Evolutionary conservation across 2,888 invertebrate species (phyloP).

Genomic region (Meandrusa payeni): DNA sequence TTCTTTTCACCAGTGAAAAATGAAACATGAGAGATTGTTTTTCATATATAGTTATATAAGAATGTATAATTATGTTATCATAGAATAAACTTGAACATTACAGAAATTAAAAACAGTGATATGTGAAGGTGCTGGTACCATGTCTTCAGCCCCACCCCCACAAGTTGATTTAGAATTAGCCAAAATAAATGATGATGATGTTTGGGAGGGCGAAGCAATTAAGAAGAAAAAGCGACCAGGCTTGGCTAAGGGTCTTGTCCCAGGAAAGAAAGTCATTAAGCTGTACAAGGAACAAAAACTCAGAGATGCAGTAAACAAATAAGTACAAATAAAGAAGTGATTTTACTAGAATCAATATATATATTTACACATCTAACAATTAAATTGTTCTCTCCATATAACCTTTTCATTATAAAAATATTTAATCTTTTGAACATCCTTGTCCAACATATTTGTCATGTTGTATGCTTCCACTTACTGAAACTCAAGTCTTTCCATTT

Average conservation of each 20-base stretch:
- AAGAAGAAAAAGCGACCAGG: constrained; percentile 89
- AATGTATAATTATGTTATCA: too few relatives aligned
- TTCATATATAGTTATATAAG: too few relatives aligned
- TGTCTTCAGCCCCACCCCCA: constrained; percentile 57
- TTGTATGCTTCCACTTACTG: too few relatives aligned
- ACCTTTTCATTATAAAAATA: too few relatives aligned
- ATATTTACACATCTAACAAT: not conserved
- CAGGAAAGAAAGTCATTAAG: constrained; percentile 92
- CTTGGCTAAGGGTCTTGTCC: constrained; percentile 86
- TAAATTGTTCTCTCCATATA: too few relatives aligned
- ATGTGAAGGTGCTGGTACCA: constrained; percentile 64
- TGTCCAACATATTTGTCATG: too few relatives aligned
- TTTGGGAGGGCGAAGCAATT: constrained; percentile 74
- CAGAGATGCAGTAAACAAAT: constrained; percentile 55
- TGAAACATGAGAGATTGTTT: too few relatives aligned
- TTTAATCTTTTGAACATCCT: too few relatives aligned
- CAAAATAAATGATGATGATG: constrained; percentile 58
- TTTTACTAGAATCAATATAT: not conserved
- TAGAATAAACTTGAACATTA: too few relatives aligned
- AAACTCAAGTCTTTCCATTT: not conserved
- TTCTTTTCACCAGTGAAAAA: too few relatives aligned
- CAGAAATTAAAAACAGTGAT: constrained; percentile 67
- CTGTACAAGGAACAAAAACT: constrained; percentile 85
- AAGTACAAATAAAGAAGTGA: constrained; percentile 22
- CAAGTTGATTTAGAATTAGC: constrained; percentile 42